Base-by-base conservation (phyloP, 2,113 vertebrate species). In the Mystacornis crossleyi region DNA sequence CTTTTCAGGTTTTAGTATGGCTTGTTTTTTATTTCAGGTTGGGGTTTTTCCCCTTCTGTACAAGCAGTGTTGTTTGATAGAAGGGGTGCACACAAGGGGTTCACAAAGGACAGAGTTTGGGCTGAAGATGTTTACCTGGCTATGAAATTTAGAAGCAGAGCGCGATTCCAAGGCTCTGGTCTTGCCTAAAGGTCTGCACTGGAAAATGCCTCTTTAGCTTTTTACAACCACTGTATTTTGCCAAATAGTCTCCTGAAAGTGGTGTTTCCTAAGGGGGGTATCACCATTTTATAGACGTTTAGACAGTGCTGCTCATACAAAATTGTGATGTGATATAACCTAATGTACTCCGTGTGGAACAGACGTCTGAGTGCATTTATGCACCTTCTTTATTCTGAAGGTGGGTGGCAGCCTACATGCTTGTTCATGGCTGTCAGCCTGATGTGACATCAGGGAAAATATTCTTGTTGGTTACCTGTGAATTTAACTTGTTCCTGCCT, bases 141-240 rank as follows among this genome's bases (percentile, higher is more conserved):
- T 38, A 28, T 92, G 55, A 71, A 61, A 84, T 87, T 51, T 20
- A 45, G 43, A 60, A 81, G 65, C 33, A 57, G 42, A 86, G 15
- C 0, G 0, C 0, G 0, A 45, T 78, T 78, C n/a, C 69, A 78
- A 70, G 33, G 45, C 64, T 72, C 20, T 84, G 60, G 6, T 91
- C 51, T 89, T 66, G 36, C 29, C 55, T 74, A 23, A 48, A 67
- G 51, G 18, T 85, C 43, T 90, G 14, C 67, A 23, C 29, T 85
- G 53, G 19, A 66, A 94, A 91, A 86, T 8, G 6, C 3, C 14
- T 60, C 12, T n/a, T 65, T 84, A 84, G 28, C 24, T 78, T 90
- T 90, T 81, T 51, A 48, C 25, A 74, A 28, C 28, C 17, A 21
- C 6, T 81, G 9, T 81, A 33, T 81, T 91, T 89, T 54, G 19